phyloP scores from a whole-genome alignment of 2,113 vertebrate genomes.

The Origma solitaria region DNA sequence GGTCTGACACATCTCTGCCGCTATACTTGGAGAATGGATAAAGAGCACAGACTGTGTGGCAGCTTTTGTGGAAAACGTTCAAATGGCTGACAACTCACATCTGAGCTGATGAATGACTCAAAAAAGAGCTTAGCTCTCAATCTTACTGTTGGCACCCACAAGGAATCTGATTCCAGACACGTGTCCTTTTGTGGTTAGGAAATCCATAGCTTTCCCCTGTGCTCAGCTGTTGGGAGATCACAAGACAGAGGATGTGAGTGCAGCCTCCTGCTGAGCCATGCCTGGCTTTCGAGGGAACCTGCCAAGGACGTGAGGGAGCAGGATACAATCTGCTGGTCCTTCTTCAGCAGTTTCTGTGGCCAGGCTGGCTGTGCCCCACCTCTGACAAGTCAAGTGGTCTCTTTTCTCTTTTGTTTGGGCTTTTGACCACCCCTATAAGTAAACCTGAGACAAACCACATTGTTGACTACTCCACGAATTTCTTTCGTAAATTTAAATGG shows the following conservation, averaged over 20 bases:
- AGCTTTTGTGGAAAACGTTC: conserved; percentile 28
- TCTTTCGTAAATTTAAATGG: background rate
- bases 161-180: background rate
- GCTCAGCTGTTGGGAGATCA: background rate
- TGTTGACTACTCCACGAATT: background rate
- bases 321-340: background rate
- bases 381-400: background rate
- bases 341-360: background rate
- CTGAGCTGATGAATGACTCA: conserved; percentile 51
- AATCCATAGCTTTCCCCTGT: background rate
- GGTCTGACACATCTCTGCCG: conserved; percentile 16
- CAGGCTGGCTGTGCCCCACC: background rate
- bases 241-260: background rate
- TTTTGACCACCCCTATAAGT: background rate
- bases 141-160: background rate
- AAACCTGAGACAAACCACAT: background rate
- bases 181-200: background rate
- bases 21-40: background rate
- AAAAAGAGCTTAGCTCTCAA: conserved; percentile 5
- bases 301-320: background rate
- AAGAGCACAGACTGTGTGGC: conserved; percentile 1
- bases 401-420: background rate
- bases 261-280: background rate
- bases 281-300: background rate
- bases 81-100: conserved; percentile 24